A percentile compares a stretch with the other conserved stretches of the same genome.
Evolutionary conservation across 2,888 invertebrate species (phyloP).

Genomic region (Nipponacmea schrenckii): DNA sequence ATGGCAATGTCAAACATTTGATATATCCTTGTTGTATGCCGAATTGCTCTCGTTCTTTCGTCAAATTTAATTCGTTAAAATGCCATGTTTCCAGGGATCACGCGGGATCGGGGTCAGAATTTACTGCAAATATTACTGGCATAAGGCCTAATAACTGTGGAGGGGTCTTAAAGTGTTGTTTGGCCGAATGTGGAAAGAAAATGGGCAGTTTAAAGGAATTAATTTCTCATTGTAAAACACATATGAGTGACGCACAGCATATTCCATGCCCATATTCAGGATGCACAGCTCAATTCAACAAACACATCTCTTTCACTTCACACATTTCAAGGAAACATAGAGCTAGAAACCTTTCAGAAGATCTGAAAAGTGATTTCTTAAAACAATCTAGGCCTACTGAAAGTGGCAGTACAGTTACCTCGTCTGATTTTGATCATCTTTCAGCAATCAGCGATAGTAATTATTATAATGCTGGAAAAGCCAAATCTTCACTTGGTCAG

Average conservation of each 20-base stretch:
- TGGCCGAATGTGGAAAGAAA: background rate
- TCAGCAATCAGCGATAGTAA: too few species aligned
- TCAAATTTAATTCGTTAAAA: too few species aligned
- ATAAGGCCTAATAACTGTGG: too few species aligned
- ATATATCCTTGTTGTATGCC: background rate
- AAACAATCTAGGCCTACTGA: background rate
- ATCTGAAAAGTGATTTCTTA: too few species aligned
- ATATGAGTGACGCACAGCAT: background rate
- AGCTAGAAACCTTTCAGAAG: too few species aligned
- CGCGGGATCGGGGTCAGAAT: too few species aligned
- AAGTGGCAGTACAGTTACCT: background rate
- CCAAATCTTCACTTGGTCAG: too few species aligned
- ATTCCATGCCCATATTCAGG: background rate
- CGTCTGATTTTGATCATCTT: too few species aligned
- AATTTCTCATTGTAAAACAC: background rate
- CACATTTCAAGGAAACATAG: background rate
- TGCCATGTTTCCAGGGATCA: too few species aligned
- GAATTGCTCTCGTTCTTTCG: too few species aligned
- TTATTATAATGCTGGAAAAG: background rate
- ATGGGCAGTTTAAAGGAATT: background rate
- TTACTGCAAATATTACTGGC: too few species aligned
- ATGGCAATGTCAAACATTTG: background rate
- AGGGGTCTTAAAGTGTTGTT: background rate
- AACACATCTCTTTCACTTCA: background rate
- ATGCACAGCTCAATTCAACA: background rate